Evolutionary conservation across 2,888 invertebrate species (phyloP), one percentile per base, ranked within the genome.

Genomic region (Salticus scenicus): DNA sequence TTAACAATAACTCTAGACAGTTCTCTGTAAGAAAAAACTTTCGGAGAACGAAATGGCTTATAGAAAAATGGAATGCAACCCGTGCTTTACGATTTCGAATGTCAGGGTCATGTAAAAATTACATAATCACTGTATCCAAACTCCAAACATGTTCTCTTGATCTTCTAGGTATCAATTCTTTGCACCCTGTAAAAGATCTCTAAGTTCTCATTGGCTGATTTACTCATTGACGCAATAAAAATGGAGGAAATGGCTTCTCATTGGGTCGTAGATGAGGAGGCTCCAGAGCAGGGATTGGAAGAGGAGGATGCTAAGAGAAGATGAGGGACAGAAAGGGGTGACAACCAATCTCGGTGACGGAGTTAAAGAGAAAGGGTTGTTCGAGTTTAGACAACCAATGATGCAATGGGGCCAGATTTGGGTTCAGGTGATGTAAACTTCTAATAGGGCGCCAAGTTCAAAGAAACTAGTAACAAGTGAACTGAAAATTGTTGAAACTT

Each of bases 251-350:
- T n/a, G 47, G 12, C 24, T 51, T 51, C 64, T 63, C 41, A 75
- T 75, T 70, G 81, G 81, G 24, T 17, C 42, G 41, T 24, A 31
- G 20, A n/a, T 17, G 8, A 7, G 57, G 74, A 76, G 63, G 74
- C 27, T n/a, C 64, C 69, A 74, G 82, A 83, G 76, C 66, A 72
- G 71, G 82, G 82, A 83, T 83, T 82, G 81, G 81, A 75, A 82
- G 81, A 82, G 75, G 81, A 27, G 63, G 75, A 64, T 20, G 42
- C 69, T 57, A 31, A 17, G 28, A 51, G 30, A 66, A 51, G 51
- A 73, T 66, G 73, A 82, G 82, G 82, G 71, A 64, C 82, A 64
- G 71, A 76, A 82, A 75, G 75, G 82, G 82, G 75, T 75, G 75
- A 75, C 82, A 75, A 42, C 82, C 82, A 82, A 82, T 82, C 76